Conservation (phyloP, 1,140 invertebrate genomes). For the Zaprionus davidi region DNA sequence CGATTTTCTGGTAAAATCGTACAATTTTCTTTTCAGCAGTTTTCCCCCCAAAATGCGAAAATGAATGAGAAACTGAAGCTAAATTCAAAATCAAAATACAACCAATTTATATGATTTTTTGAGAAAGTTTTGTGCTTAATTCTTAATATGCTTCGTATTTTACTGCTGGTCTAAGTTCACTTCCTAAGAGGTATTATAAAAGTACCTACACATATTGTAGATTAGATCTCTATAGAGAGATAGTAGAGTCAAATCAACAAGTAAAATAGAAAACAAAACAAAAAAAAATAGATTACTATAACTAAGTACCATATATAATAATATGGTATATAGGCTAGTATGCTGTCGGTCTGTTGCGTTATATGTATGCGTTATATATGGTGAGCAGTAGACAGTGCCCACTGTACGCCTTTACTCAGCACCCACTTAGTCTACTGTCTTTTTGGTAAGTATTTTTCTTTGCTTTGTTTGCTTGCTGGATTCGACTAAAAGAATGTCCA, state of each 20-base stretch:
- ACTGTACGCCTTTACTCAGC: constrained; percentile 36
- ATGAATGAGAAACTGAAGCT: too few species aligned
- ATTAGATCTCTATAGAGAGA: too few species aligned
- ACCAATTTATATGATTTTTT: too few species aligned
- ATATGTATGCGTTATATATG: constrained; percentile 9
- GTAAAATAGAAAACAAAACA: neutral
- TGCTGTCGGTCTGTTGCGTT: constrained; percentile 7
- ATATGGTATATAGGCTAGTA: constrained; percentile 24
- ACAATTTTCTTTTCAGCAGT: too few species aligned
- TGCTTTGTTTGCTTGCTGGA: constrained; percentile 39
- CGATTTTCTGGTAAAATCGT: too few species aligned
- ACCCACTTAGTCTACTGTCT: constrained; percentile 70
- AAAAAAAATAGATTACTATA: constrained; percentile 14
- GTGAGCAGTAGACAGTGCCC: constrained; percentile 21
- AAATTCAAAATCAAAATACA: too few species aligned
- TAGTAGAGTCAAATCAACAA: constrained; percentile 4
- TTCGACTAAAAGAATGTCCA: constrained; percentile 26
- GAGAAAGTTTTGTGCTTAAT: too few species aligned
- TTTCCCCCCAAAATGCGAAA: too few species aligned
- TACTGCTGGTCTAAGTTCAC: too few species aligned
- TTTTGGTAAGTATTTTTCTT: constrained; percentile 74
- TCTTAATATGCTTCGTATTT: too few species aligned
- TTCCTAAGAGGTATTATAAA: too few species aligned
- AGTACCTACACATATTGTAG: too few species aligned
- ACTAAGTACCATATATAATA: neutral